A percentile compares a stretch with the other conserved stretches of the same genome.
These are phyloP conservation scores for Drosophila vallismaia DNA, from an alignment of 2,888 invertebrate genomes.

Conservation along the genomic window DNA sequence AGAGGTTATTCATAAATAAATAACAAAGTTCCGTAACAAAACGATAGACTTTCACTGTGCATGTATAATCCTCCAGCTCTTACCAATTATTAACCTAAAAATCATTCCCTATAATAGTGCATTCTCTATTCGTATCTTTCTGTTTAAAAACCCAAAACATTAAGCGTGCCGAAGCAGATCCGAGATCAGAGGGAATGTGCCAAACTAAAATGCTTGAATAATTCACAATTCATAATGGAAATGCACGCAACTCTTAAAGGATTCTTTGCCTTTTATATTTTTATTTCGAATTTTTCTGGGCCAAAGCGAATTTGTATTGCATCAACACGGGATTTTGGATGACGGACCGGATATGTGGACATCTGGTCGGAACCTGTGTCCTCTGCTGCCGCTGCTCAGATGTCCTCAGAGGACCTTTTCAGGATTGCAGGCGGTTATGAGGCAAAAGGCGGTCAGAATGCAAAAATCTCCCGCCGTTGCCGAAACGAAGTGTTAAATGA, in stretches of 20 bases:
- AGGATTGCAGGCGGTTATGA: neutral
- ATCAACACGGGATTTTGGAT: conserved; percentile 57
- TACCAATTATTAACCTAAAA: too few species aligned
- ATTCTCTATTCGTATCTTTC: neutral
- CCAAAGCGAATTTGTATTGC: conserved; percentile 65
- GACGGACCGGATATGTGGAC: conserved; percentile 25
- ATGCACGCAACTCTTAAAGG: conserved; percentile 29
- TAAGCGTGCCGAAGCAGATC: conserved; percentile 57
- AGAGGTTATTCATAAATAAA: too few species aligned
- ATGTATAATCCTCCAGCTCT: too few species aligned
- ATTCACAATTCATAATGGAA: conserved; percentile 62
- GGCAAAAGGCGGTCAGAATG: conserved; percentile 23
- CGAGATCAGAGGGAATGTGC: conserved; percentile 5
- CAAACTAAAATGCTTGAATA: conserved; percentile 54
- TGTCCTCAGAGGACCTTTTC: conserved; percentile 22
- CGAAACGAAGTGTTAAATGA: conserved; percentile 75
- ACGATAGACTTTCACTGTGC: too few species aligned
- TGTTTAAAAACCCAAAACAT: conserved; percentile 27
- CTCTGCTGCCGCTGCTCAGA: conserved; percentile 14
- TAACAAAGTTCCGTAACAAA: too few species aligned
- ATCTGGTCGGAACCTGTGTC: conserved; percentile 23
- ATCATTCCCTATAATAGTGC: neutral
- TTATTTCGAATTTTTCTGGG: neutral
- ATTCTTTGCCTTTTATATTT: neutral
- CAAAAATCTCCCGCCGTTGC: conserved; percentile 55